Base-by-base conservation (phyloP, 2,888 invertebrate genomes). In the Girardia tigrina region DNA sequence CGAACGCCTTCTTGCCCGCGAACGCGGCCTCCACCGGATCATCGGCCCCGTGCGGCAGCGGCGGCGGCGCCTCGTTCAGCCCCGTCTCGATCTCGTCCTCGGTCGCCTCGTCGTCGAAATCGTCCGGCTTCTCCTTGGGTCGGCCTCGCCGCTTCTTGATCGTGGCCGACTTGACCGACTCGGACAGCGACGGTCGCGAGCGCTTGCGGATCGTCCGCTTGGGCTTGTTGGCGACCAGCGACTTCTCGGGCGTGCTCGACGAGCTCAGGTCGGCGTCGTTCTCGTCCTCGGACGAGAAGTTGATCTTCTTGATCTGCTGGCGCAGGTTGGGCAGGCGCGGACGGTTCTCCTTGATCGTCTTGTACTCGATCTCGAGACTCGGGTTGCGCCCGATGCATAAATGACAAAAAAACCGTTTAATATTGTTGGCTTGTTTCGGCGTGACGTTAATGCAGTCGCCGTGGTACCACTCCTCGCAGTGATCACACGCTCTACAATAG, bases 381-480 rank as follows among this genome's bases (percentile, higher is more conserved):
- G 81, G 80, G 74, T 83, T 80, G 75, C 79, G 79, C n/a, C 78
- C 83, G 82, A 79, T 42, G 28, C 86, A 86, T 26, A 79, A 76
- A 16, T 81, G 88, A 83, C 95, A 95, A 82, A 90, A 94, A 82
- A 93, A 97, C 79, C 91, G 91, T 81, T 92, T 91, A 76, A 97
- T 95, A 79, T 90, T 88, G 81, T 92, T 92, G 0, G 95, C 91
- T 82, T 94, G 92, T 79, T 90, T 89, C 83, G 93, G 91, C 0
- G 92, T 93, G 79, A 95, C 91, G 80, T 91, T 91, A 79, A 97
- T 94, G 83, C 95, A 97, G 82, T 94, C 93, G 0, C 95, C 95
- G 82, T 97, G 97, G 82, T 93, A 97, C 95, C 97, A 97, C 85
- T 95, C 94, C 83, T 95, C 93, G 83, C 97, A 97, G 16, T 91